Evolutionary conservation across 2,113 vertebrate species (phyloP).

Genomic region (Sinocyclocheilus anophthalmus): DNA sequence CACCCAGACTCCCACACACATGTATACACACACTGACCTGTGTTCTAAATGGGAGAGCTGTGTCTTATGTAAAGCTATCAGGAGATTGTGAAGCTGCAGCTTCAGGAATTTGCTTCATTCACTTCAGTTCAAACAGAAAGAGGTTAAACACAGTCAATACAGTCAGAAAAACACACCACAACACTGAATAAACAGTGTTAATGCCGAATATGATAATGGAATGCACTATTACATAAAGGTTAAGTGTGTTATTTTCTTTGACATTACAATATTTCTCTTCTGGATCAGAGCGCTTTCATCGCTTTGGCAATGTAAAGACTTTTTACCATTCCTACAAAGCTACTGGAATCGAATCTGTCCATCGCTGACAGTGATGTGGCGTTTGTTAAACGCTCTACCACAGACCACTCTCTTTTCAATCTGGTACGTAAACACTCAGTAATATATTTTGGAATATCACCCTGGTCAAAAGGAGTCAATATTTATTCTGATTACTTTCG

Average conservation of each 20-base stretch:
- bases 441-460: no score
- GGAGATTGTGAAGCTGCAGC: constrained; percentile 24
- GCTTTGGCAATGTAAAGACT: no score
- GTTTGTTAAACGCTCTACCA: no score
- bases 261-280: neutral
- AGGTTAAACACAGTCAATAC: neutral
- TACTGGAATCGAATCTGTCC: no score
- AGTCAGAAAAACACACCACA: neutral
- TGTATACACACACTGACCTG: constrained; percentile 45
- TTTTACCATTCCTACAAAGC: no score
- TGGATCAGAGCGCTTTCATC: no score
- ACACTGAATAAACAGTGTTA: constrained; percentile 1
- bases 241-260: constrained; percentile 5
- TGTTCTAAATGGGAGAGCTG: constrained; percentile 39
- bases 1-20: constrained; percentile 45
- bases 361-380: no score
- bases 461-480: no score
- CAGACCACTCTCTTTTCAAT: no score
- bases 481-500: no score
- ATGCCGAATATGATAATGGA: neutral
- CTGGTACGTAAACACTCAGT: no score
- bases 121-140: constrained; percentile 22
- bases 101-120: constrained; percentile 47
- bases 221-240: constrained; percentile 7
- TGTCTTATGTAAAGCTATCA: constrained; percentile 52